Evolutionary conservation across 2,113 vertebrate genomes (phyloP).

Genomic region (Sinosuthora webbiana): DNA sequence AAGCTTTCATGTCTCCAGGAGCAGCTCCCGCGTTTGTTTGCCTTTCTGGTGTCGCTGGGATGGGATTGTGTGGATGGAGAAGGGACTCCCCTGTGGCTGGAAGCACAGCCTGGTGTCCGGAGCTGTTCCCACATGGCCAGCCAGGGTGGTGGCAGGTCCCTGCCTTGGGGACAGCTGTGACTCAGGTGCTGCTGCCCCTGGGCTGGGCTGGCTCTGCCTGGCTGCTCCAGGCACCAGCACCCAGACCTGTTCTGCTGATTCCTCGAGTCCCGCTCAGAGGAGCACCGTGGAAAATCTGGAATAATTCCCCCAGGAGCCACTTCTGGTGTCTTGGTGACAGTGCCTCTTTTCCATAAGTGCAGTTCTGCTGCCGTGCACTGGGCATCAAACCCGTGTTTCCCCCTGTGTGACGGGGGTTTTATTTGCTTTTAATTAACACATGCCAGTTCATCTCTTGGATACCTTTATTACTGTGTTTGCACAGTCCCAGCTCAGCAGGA

Average conservation of each 20-base stretch:
- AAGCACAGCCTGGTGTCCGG: neutral
- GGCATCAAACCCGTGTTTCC: fast-evolving
- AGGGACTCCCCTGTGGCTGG: neutral
- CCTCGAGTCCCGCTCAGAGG: neutral
- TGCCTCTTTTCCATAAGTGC: neutral
- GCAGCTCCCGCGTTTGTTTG: fast-evolving
- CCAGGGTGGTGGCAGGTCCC: neutral
- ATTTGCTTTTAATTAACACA: neutral
- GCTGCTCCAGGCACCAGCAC: fast-evolving
- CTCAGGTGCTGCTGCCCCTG: neutral
- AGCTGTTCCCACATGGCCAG: fast-evolving
- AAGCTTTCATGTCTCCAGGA: neutral
- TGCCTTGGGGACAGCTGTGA: neutral
- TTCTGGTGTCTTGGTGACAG: neutral
- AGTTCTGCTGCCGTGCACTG: neutral
- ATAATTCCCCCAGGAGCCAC: neutral
- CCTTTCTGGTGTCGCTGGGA: fast-evolving
- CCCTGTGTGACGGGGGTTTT: neutral
- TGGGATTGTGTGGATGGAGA: neutral
- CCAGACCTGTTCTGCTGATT: neutral
- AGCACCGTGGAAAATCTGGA: fast-evolving
- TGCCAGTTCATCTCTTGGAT: neutral
- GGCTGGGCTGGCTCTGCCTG: neutral
- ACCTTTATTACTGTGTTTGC: neutral
- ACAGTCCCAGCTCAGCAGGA: neutral